A percentile compares a stretch with the other conserved stretches of the same genome.
Conservation (phyloP, 2,113 vertebrate species). For the Echinops telfairi region DNA sequence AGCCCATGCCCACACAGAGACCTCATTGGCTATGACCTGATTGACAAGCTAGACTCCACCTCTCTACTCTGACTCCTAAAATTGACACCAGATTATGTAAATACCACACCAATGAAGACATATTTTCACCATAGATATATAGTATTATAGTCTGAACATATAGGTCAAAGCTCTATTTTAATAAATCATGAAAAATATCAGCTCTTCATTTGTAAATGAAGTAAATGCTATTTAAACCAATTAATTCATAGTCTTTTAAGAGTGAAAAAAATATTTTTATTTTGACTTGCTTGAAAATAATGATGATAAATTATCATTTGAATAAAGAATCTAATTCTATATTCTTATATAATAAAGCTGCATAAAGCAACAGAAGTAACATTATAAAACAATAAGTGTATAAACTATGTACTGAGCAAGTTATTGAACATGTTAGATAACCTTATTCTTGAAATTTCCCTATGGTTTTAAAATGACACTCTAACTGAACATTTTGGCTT, state of each 20-base stretch:
- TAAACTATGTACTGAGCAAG: background rate
- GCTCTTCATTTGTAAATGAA: constrained; percentile 20
- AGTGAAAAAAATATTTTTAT: background rate
- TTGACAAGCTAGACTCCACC: no score
- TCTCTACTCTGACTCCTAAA: no score
- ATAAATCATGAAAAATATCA: background rate
- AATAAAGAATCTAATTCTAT: constrained; percentile 4
- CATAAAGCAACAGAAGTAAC: constrained; percentile 16
- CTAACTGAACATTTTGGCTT: constrained; percentile 31
- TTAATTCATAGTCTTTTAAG: background rate
- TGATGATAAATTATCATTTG: constrained; percentile 1
- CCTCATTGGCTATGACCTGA: no score
- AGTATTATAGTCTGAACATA: background rate
- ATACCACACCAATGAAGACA: background rate
- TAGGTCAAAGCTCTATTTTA: background rate
- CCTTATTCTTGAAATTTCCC: background rate
- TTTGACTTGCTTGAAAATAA: constrained; percentile 39
- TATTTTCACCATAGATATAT: background rate
- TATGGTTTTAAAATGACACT: background rate
- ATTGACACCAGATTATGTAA: no score
- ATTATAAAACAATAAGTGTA: constrained; percentile 19
- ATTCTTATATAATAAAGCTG: constrained; percentile 2
- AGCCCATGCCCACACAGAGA: no score
- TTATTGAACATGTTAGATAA: no score
- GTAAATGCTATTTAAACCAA: background rate